These are phyloP conservation scores for Cherax destructor DNA, from an alignment of 1,140 invertebrate genomes.

Conservation along the genomic window DNA sequence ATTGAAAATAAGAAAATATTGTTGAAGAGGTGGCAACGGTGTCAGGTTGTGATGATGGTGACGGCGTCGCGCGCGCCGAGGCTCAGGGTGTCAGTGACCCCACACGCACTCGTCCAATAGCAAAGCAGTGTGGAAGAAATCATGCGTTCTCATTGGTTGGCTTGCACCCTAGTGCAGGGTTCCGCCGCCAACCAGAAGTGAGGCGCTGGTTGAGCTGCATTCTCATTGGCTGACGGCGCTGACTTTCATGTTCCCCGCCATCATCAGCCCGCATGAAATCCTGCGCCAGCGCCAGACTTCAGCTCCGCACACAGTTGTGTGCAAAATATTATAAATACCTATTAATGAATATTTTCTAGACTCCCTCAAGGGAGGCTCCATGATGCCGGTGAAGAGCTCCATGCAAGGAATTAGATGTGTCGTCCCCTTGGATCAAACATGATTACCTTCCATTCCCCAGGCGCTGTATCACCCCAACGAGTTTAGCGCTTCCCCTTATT, in stretches of 20 bases:
- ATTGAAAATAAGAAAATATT: slow-evolving; percentile 7
- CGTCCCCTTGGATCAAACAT: no score
- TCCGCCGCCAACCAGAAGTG: slow-evolving; percentile 21
- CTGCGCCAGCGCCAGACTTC: slow-evolving; percentile 17
- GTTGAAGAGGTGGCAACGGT: slow-evolving; percentile 41
- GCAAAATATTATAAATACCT: not conserved
- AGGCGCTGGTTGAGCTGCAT: slow-evolving; percentile 14
- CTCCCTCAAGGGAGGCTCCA: no score
- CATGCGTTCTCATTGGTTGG: slow-evolving; percentile 56
- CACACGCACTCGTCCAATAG: slow-evolving; percentile 41
- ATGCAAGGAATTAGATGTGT: no score
- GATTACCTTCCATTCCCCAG: no score
- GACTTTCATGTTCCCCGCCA: slow-evolving; percentile 14
- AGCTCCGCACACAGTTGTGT: slow-evolving; percentile 8
- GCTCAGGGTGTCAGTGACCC: slow-evolving; percentile 60
- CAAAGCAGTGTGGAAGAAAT: slow-evolving; percentile 41
- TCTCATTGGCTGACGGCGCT: slow-evolving; percentile 23
- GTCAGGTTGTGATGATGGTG: slow-evolving; percentile 17
- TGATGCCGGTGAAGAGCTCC: no score
- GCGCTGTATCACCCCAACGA: no score
- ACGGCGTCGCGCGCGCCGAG: slow-evolving; percentile 45
- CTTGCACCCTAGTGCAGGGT: not conserved
- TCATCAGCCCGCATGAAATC: slow-evolving; percentile 15
- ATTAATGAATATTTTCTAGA: no score
- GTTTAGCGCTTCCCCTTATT: no score